These are phyloP conservation scores for Sterna hirundo DNA, from an alignment of 2,113 vertebrate genomes.

Conservation along the genomic window DNA sequence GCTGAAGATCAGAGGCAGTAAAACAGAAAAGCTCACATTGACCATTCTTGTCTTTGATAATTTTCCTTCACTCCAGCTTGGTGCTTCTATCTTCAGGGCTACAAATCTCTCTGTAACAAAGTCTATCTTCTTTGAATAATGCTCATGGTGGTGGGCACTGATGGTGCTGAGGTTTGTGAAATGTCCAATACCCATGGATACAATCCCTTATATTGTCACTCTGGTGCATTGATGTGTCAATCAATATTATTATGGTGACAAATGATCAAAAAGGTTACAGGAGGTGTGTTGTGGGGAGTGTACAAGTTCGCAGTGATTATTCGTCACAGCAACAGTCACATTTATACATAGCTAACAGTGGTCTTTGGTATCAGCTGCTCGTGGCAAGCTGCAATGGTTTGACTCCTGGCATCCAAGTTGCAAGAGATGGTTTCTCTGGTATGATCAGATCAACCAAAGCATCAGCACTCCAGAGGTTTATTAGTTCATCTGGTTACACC, in stretches of 20 bases:
- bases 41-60: not conserved
- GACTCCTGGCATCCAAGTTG: not conserved
- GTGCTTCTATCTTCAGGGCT: not conserved
- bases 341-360: not conserved
- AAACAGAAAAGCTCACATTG: not conserved
- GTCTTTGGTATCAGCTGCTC: not conserved
- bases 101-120: not conserved
- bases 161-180: not conserved
- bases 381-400: not conserved
- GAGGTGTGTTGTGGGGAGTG: not conserved
- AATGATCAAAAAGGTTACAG: not conserved
- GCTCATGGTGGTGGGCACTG: not conserved
- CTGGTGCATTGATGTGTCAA: not conserved
- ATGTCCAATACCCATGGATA: not conserved
- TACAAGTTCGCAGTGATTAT: not conserved
- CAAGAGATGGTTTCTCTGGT: not conserved
- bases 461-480: constrained; percentile 22
- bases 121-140: not conserved
- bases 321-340: not conserved
- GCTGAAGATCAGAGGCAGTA: not conserved
- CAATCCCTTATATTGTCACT: not conserved
- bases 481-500: constrained; percentile 26
- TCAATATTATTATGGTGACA: not conserved
- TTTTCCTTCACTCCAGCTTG: not conserved
- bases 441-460: constrained; percentile 11